Evolutionary conservation across 2,888 invertebrate species (phyloP).

Genomic region (Scelioninae gen. 2): DNA sequence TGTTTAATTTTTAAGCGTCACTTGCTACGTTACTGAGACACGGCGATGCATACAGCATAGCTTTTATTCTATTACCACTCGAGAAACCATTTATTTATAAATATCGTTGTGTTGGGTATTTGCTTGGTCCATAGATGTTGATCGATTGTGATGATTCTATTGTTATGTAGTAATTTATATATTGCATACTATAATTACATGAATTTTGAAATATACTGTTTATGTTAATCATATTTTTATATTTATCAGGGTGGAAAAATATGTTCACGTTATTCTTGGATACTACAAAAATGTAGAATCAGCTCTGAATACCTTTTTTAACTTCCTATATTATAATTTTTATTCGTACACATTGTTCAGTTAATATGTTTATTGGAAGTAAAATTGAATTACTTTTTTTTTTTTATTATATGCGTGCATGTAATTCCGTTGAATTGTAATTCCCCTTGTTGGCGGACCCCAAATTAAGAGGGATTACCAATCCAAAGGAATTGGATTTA

Average conservation of each 20-base stretch:
- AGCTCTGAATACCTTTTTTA: too few species aligned
- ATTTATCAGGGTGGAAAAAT: slow-evolving; percentile 48
- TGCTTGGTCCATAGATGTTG: slow-evolving; percentile 68
- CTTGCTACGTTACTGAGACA: neutral
- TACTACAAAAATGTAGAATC: neutral
- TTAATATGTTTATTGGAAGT: too few species aligned
- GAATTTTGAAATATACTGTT: slow-evolving; percentile 12
- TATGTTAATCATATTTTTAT: slow-evolving; percentile 15
- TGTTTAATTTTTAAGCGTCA: neutral
- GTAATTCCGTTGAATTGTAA: too few species aligned
- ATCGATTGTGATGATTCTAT: slow-evolving; percentile 23
- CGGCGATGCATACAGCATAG: slow-evolving; percentile 13
- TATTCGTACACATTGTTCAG: too few species aligned
- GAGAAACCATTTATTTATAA: slow-evolving; percentile 15
- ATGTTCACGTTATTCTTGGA: neutral
- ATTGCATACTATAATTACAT: slow-evolving; percentile 28
- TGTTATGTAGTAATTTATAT: slow-evolving; percentile 33
- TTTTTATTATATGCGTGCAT: too few species aligned
- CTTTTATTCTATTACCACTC: neutral
- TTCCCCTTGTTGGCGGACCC: too few species aligned
- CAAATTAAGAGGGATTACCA: too few species aligned
- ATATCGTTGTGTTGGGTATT: slow-evolving; percentile 70
- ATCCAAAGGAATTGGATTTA: too few species aligned
- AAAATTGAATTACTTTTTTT: too few species aligned
- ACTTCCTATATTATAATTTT: too few species aligned